Conservation (phyloP, 2,113 vertebrate genomes). For the Neodon shergylaensis region DNA sequence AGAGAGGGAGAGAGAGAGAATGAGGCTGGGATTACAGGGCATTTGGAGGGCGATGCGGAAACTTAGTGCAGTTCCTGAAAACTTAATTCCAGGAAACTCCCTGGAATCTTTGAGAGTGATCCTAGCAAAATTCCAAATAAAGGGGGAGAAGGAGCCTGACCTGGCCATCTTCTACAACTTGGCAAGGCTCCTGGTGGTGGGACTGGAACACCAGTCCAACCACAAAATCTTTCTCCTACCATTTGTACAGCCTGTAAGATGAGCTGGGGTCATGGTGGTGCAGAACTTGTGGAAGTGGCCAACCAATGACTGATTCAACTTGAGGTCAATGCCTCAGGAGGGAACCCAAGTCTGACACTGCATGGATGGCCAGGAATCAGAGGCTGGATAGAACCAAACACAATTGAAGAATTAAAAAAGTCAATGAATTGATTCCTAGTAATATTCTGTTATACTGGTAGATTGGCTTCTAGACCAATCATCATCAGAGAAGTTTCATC, state of each 20-base stretch:
- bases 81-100: neutral
- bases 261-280: neutral
- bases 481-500: neutral
- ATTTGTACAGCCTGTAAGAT: neutral
- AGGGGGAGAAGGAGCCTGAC: neutral
- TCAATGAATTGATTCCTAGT: neutral
- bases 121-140: neutral
- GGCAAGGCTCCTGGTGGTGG: no score
- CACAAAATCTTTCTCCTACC: neutral
- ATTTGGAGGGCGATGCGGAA: neutral
- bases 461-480: neutral
- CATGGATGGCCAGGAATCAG: neutral
- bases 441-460: neutral
- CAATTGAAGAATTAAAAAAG: neutral
- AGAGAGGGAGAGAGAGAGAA: no score
- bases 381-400: neutral
- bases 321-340: neutral
- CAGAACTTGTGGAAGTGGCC: neutral
- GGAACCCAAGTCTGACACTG: neutral
- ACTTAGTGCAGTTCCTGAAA: neutral
- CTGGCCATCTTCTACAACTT: no score
- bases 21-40: neutral
- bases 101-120: neutral
- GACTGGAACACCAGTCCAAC: neutral
- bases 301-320: neutral